Evolutionary conservation across 2,797 vertebrate genomes (phyloP).

Genomic region (Parotocinclus haroldoi): DNA sequence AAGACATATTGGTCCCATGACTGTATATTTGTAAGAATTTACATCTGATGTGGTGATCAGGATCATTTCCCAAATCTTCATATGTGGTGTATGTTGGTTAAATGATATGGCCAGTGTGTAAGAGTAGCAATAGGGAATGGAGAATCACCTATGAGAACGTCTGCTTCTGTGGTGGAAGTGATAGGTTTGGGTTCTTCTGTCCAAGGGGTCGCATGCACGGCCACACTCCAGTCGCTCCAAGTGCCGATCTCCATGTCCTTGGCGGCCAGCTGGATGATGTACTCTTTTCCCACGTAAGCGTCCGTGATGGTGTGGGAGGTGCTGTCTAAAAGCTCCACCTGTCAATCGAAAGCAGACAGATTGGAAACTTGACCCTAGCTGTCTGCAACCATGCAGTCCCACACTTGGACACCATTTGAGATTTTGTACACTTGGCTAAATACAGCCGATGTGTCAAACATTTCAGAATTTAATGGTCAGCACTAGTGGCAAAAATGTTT

Average conservation of each 20-base stretch:
- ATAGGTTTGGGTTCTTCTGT: slow-evolving; percentile 85
- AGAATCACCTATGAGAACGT: slow-evolving; percentile 59
- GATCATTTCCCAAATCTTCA: too few relatives aligned
- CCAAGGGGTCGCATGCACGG: slow-evolving; percentile 92
- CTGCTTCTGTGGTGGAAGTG: slow-evolving; percentile 81
- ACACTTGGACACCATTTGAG: too few relatives aligned
- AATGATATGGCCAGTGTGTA: too few relatives aligned
- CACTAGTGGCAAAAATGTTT: too few relatives aligned
- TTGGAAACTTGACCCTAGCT: too few relatives aligned
- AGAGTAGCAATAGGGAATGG: background rate
- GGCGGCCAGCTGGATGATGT: slow-evolving; percentile 97
- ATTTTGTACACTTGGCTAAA: too few relatives aligned
- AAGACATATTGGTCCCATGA: background rate
- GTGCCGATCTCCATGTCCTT: slow-evolving; percentile 97
- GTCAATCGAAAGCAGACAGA: slow-evolving; percentile 26
- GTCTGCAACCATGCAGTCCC: too few relatives aligned
- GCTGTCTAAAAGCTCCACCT: slow-evolving; percentile 94
- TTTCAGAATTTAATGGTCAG: too few relatives aligned
- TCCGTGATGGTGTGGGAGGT: slow-evolving; percentile 92
- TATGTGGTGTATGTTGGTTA: too few relatives aligned
- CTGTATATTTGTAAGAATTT: background rate
- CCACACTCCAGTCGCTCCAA: slow-evolving; percentile 97
- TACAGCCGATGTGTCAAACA: too few relatives aligned
- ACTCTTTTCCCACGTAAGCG: slow-evolving; percentile 91
- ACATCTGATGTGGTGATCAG: too few relatives aligned